Conservation (phyloP, 2,888 invertebrate genomes). For the Ceriagrion tenellum region DNA sequence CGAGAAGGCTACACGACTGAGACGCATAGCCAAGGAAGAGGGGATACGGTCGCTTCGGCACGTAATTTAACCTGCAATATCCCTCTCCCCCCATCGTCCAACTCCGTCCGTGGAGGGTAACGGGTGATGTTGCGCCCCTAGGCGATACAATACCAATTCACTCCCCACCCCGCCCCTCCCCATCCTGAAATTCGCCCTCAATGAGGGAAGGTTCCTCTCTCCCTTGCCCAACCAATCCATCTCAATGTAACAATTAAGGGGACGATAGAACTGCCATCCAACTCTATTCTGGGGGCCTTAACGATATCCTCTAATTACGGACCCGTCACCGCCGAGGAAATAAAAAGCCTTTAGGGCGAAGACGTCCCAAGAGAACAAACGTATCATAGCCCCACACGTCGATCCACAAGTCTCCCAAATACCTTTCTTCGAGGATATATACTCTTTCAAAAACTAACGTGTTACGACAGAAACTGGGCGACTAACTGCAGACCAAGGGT, state of each 20-base stretch:
- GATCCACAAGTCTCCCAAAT: background rate
- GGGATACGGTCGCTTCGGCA: background rate
- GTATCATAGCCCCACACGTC: background rate
- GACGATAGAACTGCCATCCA: background rate
- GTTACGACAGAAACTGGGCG: too few relatives aligned
- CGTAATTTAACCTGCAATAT: background rate
- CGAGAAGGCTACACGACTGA: background rate
- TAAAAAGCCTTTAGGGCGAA: background rate
- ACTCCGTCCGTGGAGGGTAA: background rate
- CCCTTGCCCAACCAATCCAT: background rate
- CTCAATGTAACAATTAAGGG: slow-evolving; percentile 22
- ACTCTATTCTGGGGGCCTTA: background rate
- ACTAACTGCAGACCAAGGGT: too few relatives aligned
- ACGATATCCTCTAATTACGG: background rate
- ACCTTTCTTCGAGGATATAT: too few relatives aligned
- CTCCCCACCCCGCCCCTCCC: background rate
- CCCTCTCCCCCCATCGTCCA: background rate
- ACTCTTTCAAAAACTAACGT: too few relatives aligned
- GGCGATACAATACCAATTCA: background rate
- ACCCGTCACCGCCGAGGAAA: background rate
- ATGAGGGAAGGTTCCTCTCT: background rate
- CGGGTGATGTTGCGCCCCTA: background rate
- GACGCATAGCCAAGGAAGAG: background rate
- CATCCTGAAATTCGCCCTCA: background rate
- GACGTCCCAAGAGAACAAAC: background rate